Evolutionary conservation across 2,113 vertebrate species (phyloP).

Genomic region (Phalacrocorax aristotelis): DNA sequence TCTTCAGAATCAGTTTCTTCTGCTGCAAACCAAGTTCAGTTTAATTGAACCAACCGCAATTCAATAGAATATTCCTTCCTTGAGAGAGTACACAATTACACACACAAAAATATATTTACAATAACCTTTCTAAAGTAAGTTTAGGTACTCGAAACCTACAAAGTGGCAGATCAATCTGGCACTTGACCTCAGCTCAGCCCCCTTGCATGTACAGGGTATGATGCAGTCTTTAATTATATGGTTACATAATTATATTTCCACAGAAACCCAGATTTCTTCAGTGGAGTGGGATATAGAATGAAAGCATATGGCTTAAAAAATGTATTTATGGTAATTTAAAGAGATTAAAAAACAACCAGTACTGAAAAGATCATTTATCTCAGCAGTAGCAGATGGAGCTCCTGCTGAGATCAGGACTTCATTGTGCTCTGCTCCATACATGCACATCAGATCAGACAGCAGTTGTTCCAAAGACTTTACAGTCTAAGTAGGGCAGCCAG

Average conservation of each 20-base stretch:
- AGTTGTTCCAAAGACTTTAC: slow-evolving; percentile 52
- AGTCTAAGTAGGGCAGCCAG: slow-evolving; percentile 51
- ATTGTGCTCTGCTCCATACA: slow-evolving; percentile 40
- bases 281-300: slow-evolving; percentile 37
- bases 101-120: background rate
- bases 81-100: background rate
- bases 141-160: slow-evolving; percentile 12
- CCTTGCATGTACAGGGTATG: background rate
- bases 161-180: slow-evolving; percentile 10
- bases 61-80: background rate
- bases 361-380: slow-evolving; percentile 70
- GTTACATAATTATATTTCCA: slow-evolving; percentile 61
- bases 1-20: background rate
- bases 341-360: slow-evolving; percentile 67
- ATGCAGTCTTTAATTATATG: slow-evolving; percentile 49
- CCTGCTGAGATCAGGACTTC: slow-evolving; percentile 68
- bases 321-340: slow-evolving; percentile 70
- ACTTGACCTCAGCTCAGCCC: slow-evolving; percentile 31
- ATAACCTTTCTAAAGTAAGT: background rate
- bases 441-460: slow-evolving; percentile 59
- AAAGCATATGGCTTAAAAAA: slow-evolving; percentile 69
- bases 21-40: background rate
- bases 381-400: slow-evolving; percentile 64
- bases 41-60: background rate
- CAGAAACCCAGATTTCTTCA: slow-evolving; percentile 50